phyloP scores from a whole-genome alignment of 2,113 vertebrate genomes.

The Marmota flaviventris region DNA sequence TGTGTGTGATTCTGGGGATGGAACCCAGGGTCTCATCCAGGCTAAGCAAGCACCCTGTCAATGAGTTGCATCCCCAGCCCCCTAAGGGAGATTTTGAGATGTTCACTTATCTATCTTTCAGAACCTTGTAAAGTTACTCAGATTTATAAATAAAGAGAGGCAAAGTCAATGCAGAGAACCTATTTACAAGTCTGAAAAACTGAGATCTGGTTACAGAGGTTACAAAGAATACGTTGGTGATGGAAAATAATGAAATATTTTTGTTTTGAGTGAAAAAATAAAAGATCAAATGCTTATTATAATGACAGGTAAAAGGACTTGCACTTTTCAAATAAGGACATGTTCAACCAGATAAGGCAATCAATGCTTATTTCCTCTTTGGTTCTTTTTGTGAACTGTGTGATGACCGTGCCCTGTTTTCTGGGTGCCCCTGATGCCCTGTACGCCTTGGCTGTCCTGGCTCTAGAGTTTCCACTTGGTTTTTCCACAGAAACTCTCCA shows the following conservation, averaged over 20 bases:
- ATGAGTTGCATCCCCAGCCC: no score
- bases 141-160: neutral
- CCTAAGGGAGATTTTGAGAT: constrained; percentile 47
- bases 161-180: neutral
- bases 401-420: neutral
- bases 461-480: neutral
- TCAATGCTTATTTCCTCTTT: neutral
- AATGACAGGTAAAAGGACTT: neutral
- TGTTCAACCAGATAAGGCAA: neutral
- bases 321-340: neutral
- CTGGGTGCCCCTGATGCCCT: neutral
- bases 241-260: constrained; percentile 4
- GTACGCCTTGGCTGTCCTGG: neutral
- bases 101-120: constrained; percentile 59
- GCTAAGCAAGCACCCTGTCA: no score
- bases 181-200: neutral
- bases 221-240: neutral
- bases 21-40: no score
- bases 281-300: constrained; percentile 32
- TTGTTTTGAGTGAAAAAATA: neutral
- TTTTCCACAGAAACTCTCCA: constrained; percentile 13
- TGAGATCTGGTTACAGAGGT: neutral
- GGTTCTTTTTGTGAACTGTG: neutral
- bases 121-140: neutral
- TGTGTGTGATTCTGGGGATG: no score